phyloP scores from a whole-genome alignment of 2,113 vertebrate genomes.

The Gnathonemus echidnorhynchus region DNA sequence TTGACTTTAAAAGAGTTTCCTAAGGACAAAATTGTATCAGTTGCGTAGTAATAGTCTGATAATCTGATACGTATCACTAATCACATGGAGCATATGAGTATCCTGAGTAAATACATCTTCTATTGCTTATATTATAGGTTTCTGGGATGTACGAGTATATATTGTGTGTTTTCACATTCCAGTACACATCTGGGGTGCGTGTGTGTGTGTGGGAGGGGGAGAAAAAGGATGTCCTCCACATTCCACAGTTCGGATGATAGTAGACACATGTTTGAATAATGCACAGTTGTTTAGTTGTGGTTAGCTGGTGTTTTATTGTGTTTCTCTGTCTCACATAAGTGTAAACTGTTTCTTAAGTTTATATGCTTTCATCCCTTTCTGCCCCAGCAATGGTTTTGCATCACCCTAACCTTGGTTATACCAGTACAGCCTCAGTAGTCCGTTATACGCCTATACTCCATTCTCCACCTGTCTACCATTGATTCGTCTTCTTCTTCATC shows the following conservation, averaged over 20 bases:
- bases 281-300: background rate
- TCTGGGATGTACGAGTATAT: background rate
- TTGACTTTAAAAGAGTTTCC: background rate
- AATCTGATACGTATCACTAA: background rate
- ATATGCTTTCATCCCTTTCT: background rate
- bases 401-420: background rate
- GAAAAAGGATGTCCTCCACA: background rate
- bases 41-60: background rate
- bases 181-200: background rate
- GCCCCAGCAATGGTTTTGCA: background rate
- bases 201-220: background rate
- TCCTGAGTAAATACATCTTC: background rate
- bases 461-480: background rate
- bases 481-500: background rate
- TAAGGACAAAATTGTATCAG: background rate
- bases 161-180: background rate
- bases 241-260: background rate
- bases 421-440: background rate
- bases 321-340: background rate
- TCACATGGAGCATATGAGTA: background rate
- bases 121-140: background rate
- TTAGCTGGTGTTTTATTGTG: background rate
- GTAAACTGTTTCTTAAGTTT: background rate
- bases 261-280: background rate
- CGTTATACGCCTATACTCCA: background rate